Percentiles rank a stretch among this genome's conserved stretches.
Evolutionary conservation across 2,888 invertebrate genomes (phyloP).

Genomic region (Erebia aethiops): DNA sequence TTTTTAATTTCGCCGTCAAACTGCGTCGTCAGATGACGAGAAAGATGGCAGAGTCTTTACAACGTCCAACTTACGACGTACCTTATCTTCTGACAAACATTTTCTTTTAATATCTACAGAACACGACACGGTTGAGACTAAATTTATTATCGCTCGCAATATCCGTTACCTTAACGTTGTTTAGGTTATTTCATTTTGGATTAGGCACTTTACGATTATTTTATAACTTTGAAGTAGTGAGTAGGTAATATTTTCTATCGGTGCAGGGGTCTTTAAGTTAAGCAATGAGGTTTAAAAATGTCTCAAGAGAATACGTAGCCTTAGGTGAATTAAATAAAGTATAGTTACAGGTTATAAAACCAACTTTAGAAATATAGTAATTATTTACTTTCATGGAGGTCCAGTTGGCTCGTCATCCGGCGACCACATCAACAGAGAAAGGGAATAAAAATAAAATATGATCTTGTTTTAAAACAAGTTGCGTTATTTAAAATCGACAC

Average conservation of each 20-base stretch:
- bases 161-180: constrained; percentile 1
- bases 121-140: constrained; percentile 17
- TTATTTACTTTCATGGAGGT: constrained; percentile 18
- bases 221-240: neutral
- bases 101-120: constrained; percentile 29
- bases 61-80: constrained; percentile 61
- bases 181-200: neutral
- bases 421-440: constrained; percentile 30
- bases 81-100: constrained; percentile 53
- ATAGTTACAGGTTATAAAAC: neutral
- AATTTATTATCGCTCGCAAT: constrained; percentile 15
- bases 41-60: constrained; percentile 61
- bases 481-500: constrained; percentile 56
- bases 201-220: constrained; percentile 3
- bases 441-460: constrained; percentile 45
- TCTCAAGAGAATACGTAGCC: neutral
- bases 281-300: neutral
- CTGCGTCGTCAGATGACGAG: constrained; percentile 71
- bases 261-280: neutral
- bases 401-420: constrained; percentile 15
- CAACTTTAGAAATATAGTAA: neutral
- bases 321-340: neutral
- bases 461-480: constrained; percentile 48
- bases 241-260: neutral
- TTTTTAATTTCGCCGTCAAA: constrained; percentile 76